Evolutionary conservation across 2,888 invertebrate genomes (phyloP), one percentile per base, ranked within the genome.

Genomic region (Muschampia staudingeri): DNA sequence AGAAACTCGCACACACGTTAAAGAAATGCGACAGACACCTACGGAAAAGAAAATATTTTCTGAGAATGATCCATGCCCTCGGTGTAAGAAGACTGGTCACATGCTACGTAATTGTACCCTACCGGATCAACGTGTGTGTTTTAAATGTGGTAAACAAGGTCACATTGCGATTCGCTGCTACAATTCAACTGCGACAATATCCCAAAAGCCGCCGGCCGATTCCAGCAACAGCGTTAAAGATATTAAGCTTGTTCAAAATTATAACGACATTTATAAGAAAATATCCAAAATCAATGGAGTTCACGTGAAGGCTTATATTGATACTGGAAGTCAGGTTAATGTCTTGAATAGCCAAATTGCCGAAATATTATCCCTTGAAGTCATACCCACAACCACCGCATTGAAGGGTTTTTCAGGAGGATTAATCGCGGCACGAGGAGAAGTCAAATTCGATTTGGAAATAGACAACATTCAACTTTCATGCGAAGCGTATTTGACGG

Each of bases 21-120:
- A 48, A 48, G 16, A 72, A 44, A 48, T 8, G 30, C 6, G 19
- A 6, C 19, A 19, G 11, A 1, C 5, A 25, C 16, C 44, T 8
- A 25, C 25, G 30, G 30, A 14, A 16, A 8, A 11, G 42, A 25
- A 25, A 42, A 56, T 48, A 0, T 81, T 82, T 52, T 73, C 48
- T 25, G 78, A 83, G 12, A 65, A 40, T 16, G 85, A 83, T 12
- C 86, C 85, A 2, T 84, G 88, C 30, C 86, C 85, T 4, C 84
- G 88, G 0, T 87, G 86, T 42, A 86, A 84, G 34, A 83, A 86
- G 25, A 83, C 82, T 6, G 86, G 87, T 0, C 87, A 87, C 44
- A 19, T 82, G 2, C 11, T 85, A 16, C 83, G 83, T 2, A 48
- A 84, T 16, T 88, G 88, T 40, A 14, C 85, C 9, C 14, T 52